A percentile compares a stretch with the other conserved stretches of the same genome.
These are phyloP conservation scores for Ploceus nigricollis DNA, from an alignment of 2,113 vertebrate genomes.

Conservation along the genomic window DNA sequence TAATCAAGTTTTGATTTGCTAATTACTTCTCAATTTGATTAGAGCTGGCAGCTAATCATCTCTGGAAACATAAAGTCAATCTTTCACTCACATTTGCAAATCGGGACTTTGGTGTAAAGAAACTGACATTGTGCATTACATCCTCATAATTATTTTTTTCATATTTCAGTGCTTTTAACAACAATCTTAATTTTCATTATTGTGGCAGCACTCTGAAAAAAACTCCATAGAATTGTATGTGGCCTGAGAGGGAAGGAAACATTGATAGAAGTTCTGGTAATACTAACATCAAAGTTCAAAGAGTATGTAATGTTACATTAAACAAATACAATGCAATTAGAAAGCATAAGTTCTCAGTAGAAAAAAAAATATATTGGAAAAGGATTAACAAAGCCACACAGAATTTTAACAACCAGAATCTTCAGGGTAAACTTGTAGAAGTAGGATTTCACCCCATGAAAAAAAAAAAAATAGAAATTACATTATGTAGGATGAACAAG, in stretches of 20 bases:
- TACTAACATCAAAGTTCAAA: neutral
- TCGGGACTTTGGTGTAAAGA: constrained; percentile 52
- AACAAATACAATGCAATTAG: constrained; percentile 54
- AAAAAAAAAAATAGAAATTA: neutral
- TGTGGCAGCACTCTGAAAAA: constrained; percentile 22
- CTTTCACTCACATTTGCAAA: constrained; percentile 78
- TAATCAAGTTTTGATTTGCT: constrained; percentile 86
- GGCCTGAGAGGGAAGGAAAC: neutral
- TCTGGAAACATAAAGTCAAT: constrained; percentile 78
- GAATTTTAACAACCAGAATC: neutral
- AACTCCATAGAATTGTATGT: neutral
- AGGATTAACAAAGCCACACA: neutral
- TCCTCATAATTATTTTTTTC: constrained; percentile 21
- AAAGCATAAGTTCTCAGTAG: neutral
- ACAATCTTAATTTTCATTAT: constrained; percentile 13
- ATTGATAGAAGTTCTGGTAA: neutral
- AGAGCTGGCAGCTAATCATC: constrained; percentile 82
- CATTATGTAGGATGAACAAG: neutral
- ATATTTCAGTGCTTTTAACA: constrained; percentile 41
- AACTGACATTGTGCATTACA: constrained; percentile 32
- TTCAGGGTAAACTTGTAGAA: neutral
- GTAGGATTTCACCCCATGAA: neutral
- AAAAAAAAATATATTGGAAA: neutral
- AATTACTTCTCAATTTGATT: constrained; percentile 88
- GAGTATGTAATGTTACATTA: neutral